Base-by-base conservation (phyloP, 2,888 invertebrate genomes). In the Drosophila imparisetae region DNA sequence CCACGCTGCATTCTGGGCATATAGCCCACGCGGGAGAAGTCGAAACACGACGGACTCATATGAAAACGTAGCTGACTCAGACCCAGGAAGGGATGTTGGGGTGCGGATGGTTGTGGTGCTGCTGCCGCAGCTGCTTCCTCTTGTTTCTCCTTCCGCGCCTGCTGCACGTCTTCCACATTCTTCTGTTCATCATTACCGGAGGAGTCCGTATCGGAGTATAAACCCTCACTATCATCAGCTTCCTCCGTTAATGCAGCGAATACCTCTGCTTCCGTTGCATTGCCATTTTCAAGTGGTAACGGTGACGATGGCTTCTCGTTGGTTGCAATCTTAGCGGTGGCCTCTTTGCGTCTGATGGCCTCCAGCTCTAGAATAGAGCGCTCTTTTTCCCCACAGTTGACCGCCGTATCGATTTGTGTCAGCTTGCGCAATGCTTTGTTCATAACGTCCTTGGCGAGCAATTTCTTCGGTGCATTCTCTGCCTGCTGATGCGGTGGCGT, bases 401-500 rank as follows among this genome's bases (percentile, higher is more conserved):
- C 38, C n/a, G 74, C 67, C 24, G 42, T 72, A 78, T 75, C 78
- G 70, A 70, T 72, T 68, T 75, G 73, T 30, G 78, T 67, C 40
- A 75, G 29, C 76, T 89, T 86, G 74, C 80, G 86, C 74, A 90
- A 75, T 62, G 81, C 64, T 57, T 85, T 86, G 55, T 71, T 76
- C 66, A 72, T 73, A 18, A 71, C 62, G 50, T 80, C 88, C 73
- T 88, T 88, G 70, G 66, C 45, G 2, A 83, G 67, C 21, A 61
- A 38, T 71, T 85, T 86, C 64, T 76, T 85, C 5, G 64, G 30
- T 2, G 70, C 54, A 27, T 29, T 74, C 40, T 63, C 70, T 7
- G 68, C 27, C 11, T 66, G 59, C 50, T 69, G 70, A 63, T 88
- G 92, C n/a, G 92, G 92, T 24, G 92, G 92, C 8, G 92, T 92